phyloP scores from a whole-genome alignment of 2,797 vertebrate genomes.

The Lithobates pipiens region DNA sequence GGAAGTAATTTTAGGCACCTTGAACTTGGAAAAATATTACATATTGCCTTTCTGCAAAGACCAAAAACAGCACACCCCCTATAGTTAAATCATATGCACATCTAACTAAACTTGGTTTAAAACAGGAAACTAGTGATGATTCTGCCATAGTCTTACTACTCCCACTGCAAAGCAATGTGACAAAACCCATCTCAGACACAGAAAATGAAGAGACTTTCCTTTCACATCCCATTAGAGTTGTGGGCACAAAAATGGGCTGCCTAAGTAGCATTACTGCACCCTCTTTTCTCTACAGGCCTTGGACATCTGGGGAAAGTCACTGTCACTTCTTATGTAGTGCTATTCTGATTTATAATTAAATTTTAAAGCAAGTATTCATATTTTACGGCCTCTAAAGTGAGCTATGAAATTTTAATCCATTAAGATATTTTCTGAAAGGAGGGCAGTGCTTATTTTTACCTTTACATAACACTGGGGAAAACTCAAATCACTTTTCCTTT shows the following conservation, averaged over 20 bases:
- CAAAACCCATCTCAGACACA: conserved; percentile 27
- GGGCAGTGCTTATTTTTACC: conserved; percentile 68
- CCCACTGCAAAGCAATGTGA: not conserved
- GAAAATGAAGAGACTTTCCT: conserved; percentile 13
- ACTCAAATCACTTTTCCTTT: conserved; percentile 27
- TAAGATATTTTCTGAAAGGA: conserved; percentile 79
- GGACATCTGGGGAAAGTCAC: conserved; percentile 84
- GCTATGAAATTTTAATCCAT: conserved; percentile 90
- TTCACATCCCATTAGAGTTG: conserved; percentile 63
- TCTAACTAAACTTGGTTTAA: not conserved
- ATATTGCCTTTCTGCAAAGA: too few species aligned
- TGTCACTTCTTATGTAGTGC: conserved; percentile 83
- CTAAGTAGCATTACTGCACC: conserved; percentile 68
- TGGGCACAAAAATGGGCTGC: conserved; percentile 62
- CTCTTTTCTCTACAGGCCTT: conserved; percentile 73
- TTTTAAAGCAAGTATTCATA: conserved; percentile 93
- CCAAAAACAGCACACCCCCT: not conserved
- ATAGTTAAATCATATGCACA: not conserved
- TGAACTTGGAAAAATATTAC: too few species aligned
- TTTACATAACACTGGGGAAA: conserved; percentile 64
- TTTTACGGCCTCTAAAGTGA: conserved; percentile 92
- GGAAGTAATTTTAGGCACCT: too few species aligned
- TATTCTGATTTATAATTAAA: conserved; percentile 92
- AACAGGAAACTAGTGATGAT: not conserved
- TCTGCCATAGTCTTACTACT: not conserved